Percentiles rank a stretch among this genome's conserved stretches.
Evolutionary conservation across 2,888 invertebrate species (phyloP).

Genomic region (Litoditis marina): DNA sequence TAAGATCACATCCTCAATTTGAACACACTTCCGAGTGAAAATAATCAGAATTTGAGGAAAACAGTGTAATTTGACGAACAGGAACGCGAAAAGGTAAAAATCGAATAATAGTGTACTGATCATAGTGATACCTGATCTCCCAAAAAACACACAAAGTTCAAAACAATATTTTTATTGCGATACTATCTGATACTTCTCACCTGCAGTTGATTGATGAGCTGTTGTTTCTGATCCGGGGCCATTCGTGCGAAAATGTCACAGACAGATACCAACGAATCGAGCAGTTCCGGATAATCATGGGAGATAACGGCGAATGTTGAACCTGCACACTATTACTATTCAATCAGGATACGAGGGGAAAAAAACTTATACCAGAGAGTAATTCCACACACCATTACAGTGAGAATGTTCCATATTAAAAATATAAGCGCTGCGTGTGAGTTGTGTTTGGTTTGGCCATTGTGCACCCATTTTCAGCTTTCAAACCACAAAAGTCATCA

Average conservation of each 20-base stretch:
- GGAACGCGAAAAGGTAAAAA: too few species aligned
- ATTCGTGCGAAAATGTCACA: conserved; percentile 64
- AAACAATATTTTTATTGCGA: neutral
- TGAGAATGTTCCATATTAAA: neutral
- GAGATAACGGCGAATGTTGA: conserved; percentile 54
- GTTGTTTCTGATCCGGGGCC: conserved; percentile 72
- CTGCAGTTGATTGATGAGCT: conserved; percentile 65
- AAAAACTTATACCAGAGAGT: too few species aligned
- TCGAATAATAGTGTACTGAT: too few species aligned
- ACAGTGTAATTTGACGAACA: too few species aligned
- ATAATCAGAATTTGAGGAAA: too few species aligned
- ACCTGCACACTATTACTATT: conserved; percentile 18
- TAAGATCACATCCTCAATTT: too few species aligned
- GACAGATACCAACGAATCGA: conserved; percentile 54
- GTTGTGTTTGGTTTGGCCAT: too few species aligned
- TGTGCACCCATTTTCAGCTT: too few species aligned
- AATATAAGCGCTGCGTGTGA: neutral
- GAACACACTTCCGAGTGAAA: too few species aligned
- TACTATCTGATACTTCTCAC: neutral
- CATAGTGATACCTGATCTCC: too few species aligned
- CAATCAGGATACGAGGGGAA: neutral
- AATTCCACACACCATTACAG: neutral
- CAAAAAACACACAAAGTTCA: too few species aligned
- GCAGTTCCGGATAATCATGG: conserved; percentile 57
- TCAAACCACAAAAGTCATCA: too few species aligned